A percentile compares a stretch with the other conserved stretches of the same genome.
These are phyloP conservation scores for Drosophila prosaltans DNA, from an alignment of 1,140 invertebrate genomes.

Conservation along the genomic window DNA sequence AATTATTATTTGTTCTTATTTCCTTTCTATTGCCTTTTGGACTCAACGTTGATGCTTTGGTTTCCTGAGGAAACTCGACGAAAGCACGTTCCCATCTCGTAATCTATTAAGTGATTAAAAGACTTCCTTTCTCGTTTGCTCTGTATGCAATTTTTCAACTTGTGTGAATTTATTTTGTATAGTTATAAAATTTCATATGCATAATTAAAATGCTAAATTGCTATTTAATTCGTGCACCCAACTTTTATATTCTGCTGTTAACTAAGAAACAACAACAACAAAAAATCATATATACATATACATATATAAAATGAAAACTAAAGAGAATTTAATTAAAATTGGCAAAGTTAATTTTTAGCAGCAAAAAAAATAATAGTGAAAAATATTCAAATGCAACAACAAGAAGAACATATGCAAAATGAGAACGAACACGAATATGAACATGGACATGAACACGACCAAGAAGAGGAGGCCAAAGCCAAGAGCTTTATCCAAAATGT, in stretches of 20 bases:
- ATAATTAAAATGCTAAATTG: neutral
- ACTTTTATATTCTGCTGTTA: neutral
- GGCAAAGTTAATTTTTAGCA: conserved; percentile 69
- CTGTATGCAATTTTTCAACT: no score
- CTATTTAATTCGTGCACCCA: neutral
- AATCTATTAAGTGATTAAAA: no score
- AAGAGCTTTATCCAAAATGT: conserved; percentile 1
- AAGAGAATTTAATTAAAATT: conserved; percentile 71
- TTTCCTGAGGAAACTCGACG: no score
- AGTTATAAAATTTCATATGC: neutral
- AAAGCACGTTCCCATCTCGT: no score
- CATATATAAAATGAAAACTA: neutral
- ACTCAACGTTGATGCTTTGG: no score
- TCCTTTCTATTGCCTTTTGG: no score
- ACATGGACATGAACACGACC: neutral
- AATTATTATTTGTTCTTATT: no score
- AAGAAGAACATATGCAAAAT: neutral
- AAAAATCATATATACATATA: neutral
- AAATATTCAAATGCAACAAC: conserved; percentile 26
- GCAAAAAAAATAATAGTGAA: conserved; percentile 8
- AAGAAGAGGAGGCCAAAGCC: neutral
- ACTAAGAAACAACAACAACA: neutral
- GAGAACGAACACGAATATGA: conserved; percentile 14
- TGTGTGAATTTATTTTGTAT: neutral
- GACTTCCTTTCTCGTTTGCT: no score